Percentiles rank a stretch among this genome's conserved stretches.
Conservation (phyloP, 1,140 invertebrate genomes). For the Phymorhynchus buccinoides region DNA sequence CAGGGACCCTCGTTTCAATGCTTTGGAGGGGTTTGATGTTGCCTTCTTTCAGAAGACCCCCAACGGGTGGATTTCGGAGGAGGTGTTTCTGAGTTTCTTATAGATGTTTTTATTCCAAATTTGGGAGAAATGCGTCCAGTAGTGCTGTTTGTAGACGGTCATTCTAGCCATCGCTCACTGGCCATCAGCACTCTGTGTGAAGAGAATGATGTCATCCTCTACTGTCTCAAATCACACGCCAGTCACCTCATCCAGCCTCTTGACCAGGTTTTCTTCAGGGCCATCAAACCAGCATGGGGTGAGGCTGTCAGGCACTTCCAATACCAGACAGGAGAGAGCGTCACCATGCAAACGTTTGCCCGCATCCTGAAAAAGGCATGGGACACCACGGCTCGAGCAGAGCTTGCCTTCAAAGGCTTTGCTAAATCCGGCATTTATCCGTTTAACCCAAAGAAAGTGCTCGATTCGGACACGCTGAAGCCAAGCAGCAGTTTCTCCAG, state of each 20-base stretch:
- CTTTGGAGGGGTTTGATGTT: not conserved
- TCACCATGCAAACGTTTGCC: not conserved
- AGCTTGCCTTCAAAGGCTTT: not conserved
- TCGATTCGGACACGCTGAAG: not conserved
- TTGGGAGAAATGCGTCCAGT: not conserved
- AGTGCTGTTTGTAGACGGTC: not conserved
- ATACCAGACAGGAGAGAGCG: not conserved
- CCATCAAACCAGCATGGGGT: slow-evolving; percentile 31
- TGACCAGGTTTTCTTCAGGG: not conserved
- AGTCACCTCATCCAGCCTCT: slow-evolving; percentile 10
- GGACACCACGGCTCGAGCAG: not conserved
- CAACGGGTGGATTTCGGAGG: not conserved
- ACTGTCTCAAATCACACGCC: slow-evolving; percentile 8
- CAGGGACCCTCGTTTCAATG: not conserved
- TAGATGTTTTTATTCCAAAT: not conserved
- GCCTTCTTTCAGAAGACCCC: not conserved
- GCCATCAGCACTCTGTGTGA: too few species aligned
- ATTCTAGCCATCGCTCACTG: not conserved
- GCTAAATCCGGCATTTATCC: too few species aligned
- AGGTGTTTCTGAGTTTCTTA: not conserved
- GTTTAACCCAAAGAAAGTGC: not conserved
- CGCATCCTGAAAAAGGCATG: not conserved
- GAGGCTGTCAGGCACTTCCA: not conserved
- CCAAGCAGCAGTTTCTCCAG: slow-evolving; percentile 10
- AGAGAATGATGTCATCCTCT: slow-evolving; percentile 11